A percentile compares a stretch with the other conserved stretches of the same genome.
phyloP scores from a whole-genome alignment of 2,797 vertebrate genomes.

The Miichthys miiuy region DNA sequence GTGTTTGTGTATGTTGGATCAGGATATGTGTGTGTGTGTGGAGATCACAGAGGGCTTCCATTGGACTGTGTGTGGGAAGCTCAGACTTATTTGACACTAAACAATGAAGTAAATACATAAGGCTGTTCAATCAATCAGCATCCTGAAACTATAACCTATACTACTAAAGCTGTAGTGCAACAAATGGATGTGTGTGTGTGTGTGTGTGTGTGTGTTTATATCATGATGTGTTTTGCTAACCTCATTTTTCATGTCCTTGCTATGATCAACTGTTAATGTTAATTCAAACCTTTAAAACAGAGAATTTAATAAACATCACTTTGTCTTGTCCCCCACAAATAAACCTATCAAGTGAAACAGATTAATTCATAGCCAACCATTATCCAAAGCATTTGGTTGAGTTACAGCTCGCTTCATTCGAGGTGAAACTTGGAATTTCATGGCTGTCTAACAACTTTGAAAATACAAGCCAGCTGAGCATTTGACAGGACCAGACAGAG shows the following conservation, averaged over 20 bases:
- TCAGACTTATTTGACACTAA: slow-evolving; percentile 76
- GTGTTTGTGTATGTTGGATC: slow-evolving; percentile 43
- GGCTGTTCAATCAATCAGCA: slow-evolving; percentile 67
- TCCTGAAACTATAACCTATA: slow-evolving; percentile 41
- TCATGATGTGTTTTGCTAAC: not conserved
- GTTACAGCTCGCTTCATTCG: slow-evolving; percentile 30
- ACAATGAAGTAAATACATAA: slow-evolving; percentile 70
- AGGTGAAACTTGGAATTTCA: slow-evolving; percentile 49
- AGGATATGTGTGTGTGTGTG: slow-evolving; percentile 27
- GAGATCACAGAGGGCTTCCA: slow-evolving; percentile 54
- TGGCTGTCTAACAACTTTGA: slow-evolving; percentile 19
- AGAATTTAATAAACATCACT: slow-evolving; percentile 2
- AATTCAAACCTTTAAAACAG: not conserved
- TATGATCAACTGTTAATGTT: not conserved
- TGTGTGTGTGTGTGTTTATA: not conserved
- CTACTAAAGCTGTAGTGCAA: slow-evolving; percentile 40
- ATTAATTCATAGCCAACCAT: slow-evolving; percentile 10
- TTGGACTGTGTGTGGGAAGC: slow-evolving; percentile 52
- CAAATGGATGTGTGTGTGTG: not conserved
- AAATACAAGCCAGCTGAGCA: slow-evolving; percentile 50
- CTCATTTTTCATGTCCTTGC: not conserved
- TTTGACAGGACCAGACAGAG: slow-evolving; percentile 52
- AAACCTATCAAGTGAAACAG: slow-evolving; percentile 1
- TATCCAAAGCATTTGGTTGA: slow-evolving; percentile 38
- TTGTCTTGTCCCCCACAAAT: slow-evolving; percentile 17